Conservation (phyloP, 2,113 vertebrate genomes). For the Stegastes partitus region DNA sequence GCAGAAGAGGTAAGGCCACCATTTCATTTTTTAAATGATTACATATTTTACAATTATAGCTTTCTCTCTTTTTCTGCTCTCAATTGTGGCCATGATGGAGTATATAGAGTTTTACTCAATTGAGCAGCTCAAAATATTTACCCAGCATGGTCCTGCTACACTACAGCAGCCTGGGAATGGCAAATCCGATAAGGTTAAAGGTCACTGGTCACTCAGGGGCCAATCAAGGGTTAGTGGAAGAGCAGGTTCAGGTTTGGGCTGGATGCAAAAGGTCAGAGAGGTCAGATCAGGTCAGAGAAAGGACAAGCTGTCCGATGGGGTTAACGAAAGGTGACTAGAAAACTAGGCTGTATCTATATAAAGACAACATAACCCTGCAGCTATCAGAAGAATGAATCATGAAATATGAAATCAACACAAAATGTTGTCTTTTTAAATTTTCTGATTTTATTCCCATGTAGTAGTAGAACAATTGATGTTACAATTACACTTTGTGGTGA, state of each 20-base stretch:
- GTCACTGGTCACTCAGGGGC: constrained; percentile 63
- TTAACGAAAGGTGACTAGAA: constrained; percentile 36
- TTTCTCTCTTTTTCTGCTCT: constrained; percentile 3
- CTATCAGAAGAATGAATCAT: too few species aligned
- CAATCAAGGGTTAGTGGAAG: constrained; percentile 54
- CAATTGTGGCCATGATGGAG: background rate
- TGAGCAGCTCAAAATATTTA: constrained; percentile 54
- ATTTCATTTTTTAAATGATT: background rate
- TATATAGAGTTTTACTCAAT: constrained; percentile 8
- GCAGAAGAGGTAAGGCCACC: background rate
- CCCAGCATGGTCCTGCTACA: constrained; percentile 1
- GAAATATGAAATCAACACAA: too few species aligned
- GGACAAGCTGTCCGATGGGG: constrained; percentile 29
- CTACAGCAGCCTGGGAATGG: constrained; percentile 41
- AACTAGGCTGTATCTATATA: background rate
- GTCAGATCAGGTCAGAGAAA: constrained; percentile 48
- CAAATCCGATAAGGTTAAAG: constrained; percentile 56
- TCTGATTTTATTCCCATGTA: too few species aligned
- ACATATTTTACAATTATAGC: constrained; percentile 5
- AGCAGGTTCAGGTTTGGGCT: constrained; percentile 67
- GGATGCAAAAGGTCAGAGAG: constrained; percentile 45
- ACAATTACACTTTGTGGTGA: background rate
- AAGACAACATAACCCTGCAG: too few species aligned
- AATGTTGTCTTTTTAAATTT: too few species aligned
- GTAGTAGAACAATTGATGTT: too few species aligned